phyloP scores from a whole-genome alignment of 2,797 vertebrate species.

The Etheostoma perlongum region DNA sequence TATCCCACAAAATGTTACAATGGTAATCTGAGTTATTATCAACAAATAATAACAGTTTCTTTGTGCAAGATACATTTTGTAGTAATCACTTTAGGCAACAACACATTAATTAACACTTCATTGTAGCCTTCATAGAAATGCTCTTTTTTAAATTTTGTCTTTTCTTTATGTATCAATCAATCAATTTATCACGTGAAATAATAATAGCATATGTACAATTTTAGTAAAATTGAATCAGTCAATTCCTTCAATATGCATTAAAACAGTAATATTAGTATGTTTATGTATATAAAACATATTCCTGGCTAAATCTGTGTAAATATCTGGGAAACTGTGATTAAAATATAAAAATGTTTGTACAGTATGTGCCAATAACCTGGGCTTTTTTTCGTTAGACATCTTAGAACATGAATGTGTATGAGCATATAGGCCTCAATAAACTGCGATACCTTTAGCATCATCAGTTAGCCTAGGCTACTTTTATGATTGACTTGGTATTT shows the following conservation, averaged over 20 bases:
- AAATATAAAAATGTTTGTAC: constrained; percentile 56
- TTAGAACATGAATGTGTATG: background rate
- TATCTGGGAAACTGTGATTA: constrained; percentile 57
- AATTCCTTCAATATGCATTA: too few species aligned
- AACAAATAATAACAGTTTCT: constrained; percentile 17
- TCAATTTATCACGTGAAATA: too few species aligned
- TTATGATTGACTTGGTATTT: background rate
- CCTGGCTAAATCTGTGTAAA: constrained; percentile 45
- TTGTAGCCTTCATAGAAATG: background rate
- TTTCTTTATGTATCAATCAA: too few species aligned
- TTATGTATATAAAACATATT: background rate
- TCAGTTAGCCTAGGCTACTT: too few species aligned
- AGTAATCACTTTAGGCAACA: background rate
- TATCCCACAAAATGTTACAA: background rate
- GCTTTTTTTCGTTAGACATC: background rate
- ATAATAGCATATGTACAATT: too few species aligned
- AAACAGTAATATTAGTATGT: too few species aligned
- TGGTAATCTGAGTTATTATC: background rate
- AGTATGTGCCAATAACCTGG: background rate
- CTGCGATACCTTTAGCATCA: too few species aligned
- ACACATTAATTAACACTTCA: background rate
- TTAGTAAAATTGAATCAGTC: too few species aligned
- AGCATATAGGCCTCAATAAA: background rate
- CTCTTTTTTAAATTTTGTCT: background rate
- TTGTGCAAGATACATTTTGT: background rate